Base-by-base conservation (phyloP, 1,140 invertebrate species). In the Acromyrmex echinatior region DNA sequence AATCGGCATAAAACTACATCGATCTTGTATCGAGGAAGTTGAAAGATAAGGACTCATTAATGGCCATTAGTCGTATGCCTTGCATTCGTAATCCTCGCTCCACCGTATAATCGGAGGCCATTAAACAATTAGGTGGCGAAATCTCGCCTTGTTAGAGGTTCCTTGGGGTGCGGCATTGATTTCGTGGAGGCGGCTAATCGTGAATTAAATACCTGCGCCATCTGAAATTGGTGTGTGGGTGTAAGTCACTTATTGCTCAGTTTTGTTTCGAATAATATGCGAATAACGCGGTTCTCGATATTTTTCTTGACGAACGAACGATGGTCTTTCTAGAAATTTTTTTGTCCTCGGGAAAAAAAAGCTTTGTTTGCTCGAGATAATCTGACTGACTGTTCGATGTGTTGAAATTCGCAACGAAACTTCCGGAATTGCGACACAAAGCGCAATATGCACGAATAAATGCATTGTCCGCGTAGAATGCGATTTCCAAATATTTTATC, bases 111-210 rank as follows among this genome's bases (percentile, higher is more conserved):
- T 85, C 74, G 74, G 49, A 60, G 71, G 58, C 90, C 87, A 77
- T 90, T 90, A 88, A 88, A 88, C 82, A 68, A 88, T 91, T 86
- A 88, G 86, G 60, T 18, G 28, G 51, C n/a, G 73, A 84, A 90
- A 80, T 63, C 68, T 51, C 76, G 80, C 56, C 56, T 84, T 84
- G 56, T 63, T 73, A 74, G 65, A 81, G 39, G 74, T 77, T 53
- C 35, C 60, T 31, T 90, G 78, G 90, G 90, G 89, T 21, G 87
- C 78, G 89, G 89, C 87, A 90, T 79, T 86, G 84, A 87, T 89
- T 89, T 53, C 73, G 28, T 35, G 82, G 62, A 88, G 58, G 35
- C 56, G 49, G 65, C 62, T 87, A 88, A 91, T 63, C 78, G 66
- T 35, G 49, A 66, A 91, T 91, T 91, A 91, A 81, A 90, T 90